A percentile compares a stretch with the other conserved stretches of the same genome.
Conservation (phyloP, 2,797 vertebrate genomes). For the Acipenser oxyrinchus region DNA sequence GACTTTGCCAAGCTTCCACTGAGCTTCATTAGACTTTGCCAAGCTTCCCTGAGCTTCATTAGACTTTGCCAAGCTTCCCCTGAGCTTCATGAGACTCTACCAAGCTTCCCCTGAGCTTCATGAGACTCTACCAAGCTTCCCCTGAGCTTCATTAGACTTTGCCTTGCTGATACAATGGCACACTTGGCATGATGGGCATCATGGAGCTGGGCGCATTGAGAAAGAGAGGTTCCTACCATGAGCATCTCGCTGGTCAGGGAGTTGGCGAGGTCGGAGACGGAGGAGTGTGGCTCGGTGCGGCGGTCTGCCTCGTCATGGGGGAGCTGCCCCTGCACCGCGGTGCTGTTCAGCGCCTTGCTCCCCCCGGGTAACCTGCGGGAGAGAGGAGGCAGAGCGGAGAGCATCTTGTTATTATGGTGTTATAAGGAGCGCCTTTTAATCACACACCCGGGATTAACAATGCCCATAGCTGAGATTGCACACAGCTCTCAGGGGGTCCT, state of each 20-base stretch:
- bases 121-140: too few relatives aligned
- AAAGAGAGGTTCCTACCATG: conserved; percentile 61
- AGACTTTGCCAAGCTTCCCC: too few relatives aligned
- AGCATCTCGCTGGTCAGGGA: conserved; percentile 96
- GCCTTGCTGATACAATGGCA: too few relatives aligned
- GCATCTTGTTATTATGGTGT: background rate
- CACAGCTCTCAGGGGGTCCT: conserved; percentile 36
- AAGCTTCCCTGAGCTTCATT: too few relatives aligned
- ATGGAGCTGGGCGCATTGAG: background rate
- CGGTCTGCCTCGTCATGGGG: conserved; percentile 71
- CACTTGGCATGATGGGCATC: background rate
- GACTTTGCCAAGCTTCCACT: too few relatives aligned
- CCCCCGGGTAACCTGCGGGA: conserved; percentile 67
- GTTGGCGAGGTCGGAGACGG: conserved; percentile 87
- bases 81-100: too few relatives aligned
- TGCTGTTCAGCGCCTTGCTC: conserved; percentile 75
- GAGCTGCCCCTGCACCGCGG: conserved; percentile 75
- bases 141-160: too few relatives aligned
- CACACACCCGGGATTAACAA: too few relatives aligned
- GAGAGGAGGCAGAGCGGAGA: background rate
- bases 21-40: too few relatives aligned
- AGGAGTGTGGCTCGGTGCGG: conserved; percentile 72
- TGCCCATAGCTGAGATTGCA: conserved; percentile 17
- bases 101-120: too few relatives aligned
- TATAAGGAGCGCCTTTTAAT: too few relatives aligned